phyloP scores from a whole-genome alignment of 2,888 invertebrate species.

The Dynastes grantii region DNA sequence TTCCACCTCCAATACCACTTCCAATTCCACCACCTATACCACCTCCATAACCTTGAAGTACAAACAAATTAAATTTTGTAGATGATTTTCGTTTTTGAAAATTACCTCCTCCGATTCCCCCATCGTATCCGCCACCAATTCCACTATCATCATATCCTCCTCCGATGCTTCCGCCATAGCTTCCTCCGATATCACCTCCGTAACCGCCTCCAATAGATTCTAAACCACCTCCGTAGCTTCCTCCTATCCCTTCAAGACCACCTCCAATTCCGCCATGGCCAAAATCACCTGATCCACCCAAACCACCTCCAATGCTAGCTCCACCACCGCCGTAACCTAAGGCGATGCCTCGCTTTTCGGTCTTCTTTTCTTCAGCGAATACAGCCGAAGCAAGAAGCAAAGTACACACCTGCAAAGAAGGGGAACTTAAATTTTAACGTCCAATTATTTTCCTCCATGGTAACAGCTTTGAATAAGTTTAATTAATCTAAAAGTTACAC shows the following conservation, averaged over 20 bases:
- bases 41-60: slow-evolving; percentile 3
- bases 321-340: slow-evolving; percentile 44
- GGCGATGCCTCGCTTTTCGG: slow-evolving; percentile 32
- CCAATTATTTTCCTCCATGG: no score
- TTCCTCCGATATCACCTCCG: slow-evolving; percentile 4
- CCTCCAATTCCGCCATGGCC: slow-evolving; percentile 8
- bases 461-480: no score
- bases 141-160: neutral
- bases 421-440: no score
- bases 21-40: slow-evolving; percentile 21
- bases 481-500: neutral
- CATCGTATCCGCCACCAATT: slow-evolving; percentile 4
- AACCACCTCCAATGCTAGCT: neutral
- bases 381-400: slow-evolving; percentile 42
- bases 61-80: no score
- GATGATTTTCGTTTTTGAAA: no score
- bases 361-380: slow-evolving; percentile 36
- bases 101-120: slow-evolving; percentile 11
- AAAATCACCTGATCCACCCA: neutral
- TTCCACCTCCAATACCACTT: slow-evolving; percentile 52
- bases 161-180: neutral
- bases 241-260: neutral
- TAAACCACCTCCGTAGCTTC: slow-evolving; percentile 1
- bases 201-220: neutral
- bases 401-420: slow-evolving; percentile 31